These are phyloP conservation scores for Parazoanthus swiftii DNA, from an alignment of 92 coral and sea anemone genomes.

Conservation along the genomic window DNA sequence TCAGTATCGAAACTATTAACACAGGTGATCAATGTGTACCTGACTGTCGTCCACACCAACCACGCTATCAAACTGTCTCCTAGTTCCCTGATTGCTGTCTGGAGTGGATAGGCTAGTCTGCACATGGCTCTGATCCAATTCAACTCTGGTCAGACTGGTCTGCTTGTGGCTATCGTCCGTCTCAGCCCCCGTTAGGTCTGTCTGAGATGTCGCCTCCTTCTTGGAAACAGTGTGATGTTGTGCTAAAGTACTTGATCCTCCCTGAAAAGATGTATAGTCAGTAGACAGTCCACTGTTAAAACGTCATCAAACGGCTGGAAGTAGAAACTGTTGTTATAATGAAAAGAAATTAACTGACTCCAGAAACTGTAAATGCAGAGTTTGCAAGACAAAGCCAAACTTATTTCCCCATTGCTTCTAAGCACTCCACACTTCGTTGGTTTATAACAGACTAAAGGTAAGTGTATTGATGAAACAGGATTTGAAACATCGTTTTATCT, in stretches of 20 bases:
- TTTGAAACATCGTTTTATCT: too few species aligned
- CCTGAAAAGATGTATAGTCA: not conserved
- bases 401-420: too few species aligned
- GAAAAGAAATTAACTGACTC: too few species aligned
- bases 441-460: too few species aligned
- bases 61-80: not conserved
- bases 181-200: slow-evolving; percentile 20
- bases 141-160: slow-evolving; percentile 1
- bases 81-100: not conserved
- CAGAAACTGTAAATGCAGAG: too few species aligned
- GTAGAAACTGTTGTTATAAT: too few species aligned
- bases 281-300: not conserved
- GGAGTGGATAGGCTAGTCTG: slow-evolving; percentile 10
- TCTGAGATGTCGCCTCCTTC: slow-evolving; percentile 30
- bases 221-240: not conserved
- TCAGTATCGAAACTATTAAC: not conserved
- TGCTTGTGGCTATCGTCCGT: not conserved
- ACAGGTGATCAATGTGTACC: not conserved
- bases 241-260: not conserved
- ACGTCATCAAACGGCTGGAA: not conserved
- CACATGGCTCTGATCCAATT: not conserved
- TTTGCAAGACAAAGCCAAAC: too few species aligned
- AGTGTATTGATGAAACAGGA: too few species aligned
- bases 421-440: too few species aligned
- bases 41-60: slow-evolving; percentile 1